phyloP scores from a whole-genome alignment of 2,113 vertebrate species.

The Salvelinus namaycush region DNA sequence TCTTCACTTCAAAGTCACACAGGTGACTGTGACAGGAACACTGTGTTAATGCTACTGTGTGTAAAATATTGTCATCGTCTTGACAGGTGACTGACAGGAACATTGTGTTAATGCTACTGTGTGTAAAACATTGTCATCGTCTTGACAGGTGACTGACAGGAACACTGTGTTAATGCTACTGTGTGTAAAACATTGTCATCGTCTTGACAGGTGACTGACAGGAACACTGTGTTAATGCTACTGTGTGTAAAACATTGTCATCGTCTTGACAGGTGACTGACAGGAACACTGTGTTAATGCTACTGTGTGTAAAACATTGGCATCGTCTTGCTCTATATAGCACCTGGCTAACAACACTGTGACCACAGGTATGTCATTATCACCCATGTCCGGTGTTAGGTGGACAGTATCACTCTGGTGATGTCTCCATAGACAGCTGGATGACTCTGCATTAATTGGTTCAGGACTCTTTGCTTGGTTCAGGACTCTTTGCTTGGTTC shows the following conservation, averaged over 20 bases:
- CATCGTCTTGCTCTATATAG: too few species aligned
- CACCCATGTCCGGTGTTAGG: too few species aligned
- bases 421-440: too few species aligned
- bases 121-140: background rate
- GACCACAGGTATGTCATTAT: too few species aligned
- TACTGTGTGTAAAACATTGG: background rate
- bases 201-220: background rate
- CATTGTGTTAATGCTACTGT: background rate
- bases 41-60: background rate
- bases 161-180: too few species aligned
- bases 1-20: background rate
- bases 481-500: conserved; percentile 12
- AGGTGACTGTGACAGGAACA: background rate
- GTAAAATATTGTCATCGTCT: background rate
- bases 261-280: background rate
- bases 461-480: conserved; percentile 14
- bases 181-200: too few species aligned
- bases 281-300: background rate
- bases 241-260: background rate
- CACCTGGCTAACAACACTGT: too few species aligned
- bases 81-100: background rate
- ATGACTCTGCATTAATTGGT: conserved; percentile 5
- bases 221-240: background rate
- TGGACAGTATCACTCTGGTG: too few species aligned
- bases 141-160: too few species aligned